Evolutionary conservation across 1,140 invertebrate genomes (phyloP), one percentile per base, ranked within the genome.

Genomic region (Gryllus bimaculatus): DNA sequence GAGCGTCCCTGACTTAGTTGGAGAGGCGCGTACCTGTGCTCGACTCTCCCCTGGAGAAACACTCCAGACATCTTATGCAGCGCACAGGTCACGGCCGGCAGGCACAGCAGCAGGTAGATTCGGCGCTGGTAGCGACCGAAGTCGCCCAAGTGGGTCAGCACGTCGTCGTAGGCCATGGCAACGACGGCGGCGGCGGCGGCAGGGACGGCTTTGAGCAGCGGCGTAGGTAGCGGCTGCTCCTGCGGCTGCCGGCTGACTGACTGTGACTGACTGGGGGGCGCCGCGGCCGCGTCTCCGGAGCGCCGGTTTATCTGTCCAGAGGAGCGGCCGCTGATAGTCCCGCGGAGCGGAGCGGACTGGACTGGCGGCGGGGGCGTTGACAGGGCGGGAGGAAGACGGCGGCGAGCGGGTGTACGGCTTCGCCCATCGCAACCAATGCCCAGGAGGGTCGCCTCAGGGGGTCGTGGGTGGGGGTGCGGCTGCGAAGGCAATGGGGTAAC

Each of bases 61-160:
- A 94, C 91, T 81, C 91, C 92, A 3, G 88, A 91, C 10, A 95
- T 85, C 83, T 94, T 93, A 82, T 94, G 93, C 82, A 93, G 92
- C 47, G 92, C 93, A 83, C 91, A 92, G 8, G 90, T 88, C 82
- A 94, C 91, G 5, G 90, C 89, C 7, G 92, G 92, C 21, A 93
- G 84, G 82, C 92, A 93, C 74, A 94, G 84, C 8, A 94, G 84
- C 75, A 93, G 85, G 82, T 92, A 93, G 74, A 93, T 90, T 75
- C 90, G 86, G 81, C 88, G 89, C 82, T 94, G 93, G 83, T 93
- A 94, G 12, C 86, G 85, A 8, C 93, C 93, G 82, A 94, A 94
- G 81, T 93, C 91, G 47, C 93, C 93, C 84, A 94, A 85, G 39
- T 89, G 85, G 3, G 87, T 82, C 39, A 94, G 87, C 10, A 93